Base-by-base conservation (phyloP, 2,888 invertebrate genomes). In the Congeria kusceri region DNA sequence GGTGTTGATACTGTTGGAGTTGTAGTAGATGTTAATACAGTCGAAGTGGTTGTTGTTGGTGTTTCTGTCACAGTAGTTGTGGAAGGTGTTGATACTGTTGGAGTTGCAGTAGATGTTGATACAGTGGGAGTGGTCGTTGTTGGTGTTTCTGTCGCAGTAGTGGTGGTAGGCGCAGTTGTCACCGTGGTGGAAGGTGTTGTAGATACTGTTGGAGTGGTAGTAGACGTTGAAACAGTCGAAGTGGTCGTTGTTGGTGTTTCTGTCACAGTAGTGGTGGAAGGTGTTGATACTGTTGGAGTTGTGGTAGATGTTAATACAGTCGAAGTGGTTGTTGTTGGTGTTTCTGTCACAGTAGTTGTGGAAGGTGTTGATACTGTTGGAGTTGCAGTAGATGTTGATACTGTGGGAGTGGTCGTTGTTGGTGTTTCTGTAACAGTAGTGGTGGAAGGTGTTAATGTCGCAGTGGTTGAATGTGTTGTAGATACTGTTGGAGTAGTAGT, bases 71-170 rank as follows among this genome's bases (percentile, higher is more conserved):
- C 28, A 27, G 63, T 25, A 18, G 46, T 59, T 11, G 25, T 44
- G 18, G 47, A 28, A 18, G 58, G 23, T 13, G 32, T 58, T 20
- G 57, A 25, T 15, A 2, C 32, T 23, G 44, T 44, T 23, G 20
- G 11, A 20, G 67, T 39, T 44, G 67, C 44, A 28, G 68, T 18
- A 9, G 59, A 47, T 18, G 29, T 9, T n/a, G n/a, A n/a, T n/a
- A n/a, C n/a, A n/a, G n/a, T n/a, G 1, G 23, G 18, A 18, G 59
- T 47, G 20, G 27, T 25, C 20, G 59, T 23, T 29, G 46, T 47
- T n/a, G 47, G 15, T 18, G 47, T 63, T 44, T 46, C 27, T 32
- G 63, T 25, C 11, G 56, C 25, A 15, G 56, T 44, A 25, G 5
- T 25, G 7, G 46, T n/a, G n/a, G n/a, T n/a, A n/a, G n/a, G n/a